A percentile compares a stretch with the other conserved stretches of the same genome.
phyloP scores from a whole-genome alignment of 2,113 vertebrate species.

The Prionailurus bengalensis region DNA sequence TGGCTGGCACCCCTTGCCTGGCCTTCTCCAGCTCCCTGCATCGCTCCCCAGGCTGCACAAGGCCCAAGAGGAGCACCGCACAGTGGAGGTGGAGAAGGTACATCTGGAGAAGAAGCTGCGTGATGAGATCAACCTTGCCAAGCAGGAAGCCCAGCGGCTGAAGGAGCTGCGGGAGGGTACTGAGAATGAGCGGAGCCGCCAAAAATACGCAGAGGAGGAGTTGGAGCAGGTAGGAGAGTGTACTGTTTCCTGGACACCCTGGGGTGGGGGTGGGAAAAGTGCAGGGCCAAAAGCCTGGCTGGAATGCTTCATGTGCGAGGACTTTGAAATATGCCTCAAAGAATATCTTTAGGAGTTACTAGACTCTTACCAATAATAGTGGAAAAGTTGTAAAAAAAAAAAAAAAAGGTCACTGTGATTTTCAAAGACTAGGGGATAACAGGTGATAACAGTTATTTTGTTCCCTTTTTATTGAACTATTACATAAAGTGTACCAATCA shows the following conservation, averaged over 20 bases:
- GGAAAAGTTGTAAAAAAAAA: slow-evolving; percentile 7
- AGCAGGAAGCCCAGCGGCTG: slow-evolving; percentile 97
- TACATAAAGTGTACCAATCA: not conserved
- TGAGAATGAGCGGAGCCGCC: slow-evolving; percentile 96
- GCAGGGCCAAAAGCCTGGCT: not conserved
- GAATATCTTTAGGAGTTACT: not conserved
- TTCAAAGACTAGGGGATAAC: slow-evolving; percentile 48
- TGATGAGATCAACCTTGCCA: slow-evolving; percentile 96
- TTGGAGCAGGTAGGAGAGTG: slow-evolving; percentile 93
- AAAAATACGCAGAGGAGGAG: slow-evolving; percentile 98
- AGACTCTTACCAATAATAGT: not conserved
- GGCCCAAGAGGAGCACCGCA: slow-evolving; percentile 97
- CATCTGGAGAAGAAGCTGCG: slow-evolving; percentile 97
- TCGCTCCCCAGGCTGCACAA: slow-evolving; percentile 93
- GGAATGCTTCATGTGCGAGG: slow-evolving; percentile 15
- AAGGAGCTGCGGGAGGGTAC: slow-evolving; percentile 96
- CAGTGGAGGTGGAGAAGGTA: slow-evolving; percentile 98
- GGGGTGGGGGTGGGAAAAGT: not conserved
- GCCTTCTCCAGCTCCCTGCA: not conserved
- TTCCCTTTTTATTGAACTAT: slow-evolving; percentile 27
- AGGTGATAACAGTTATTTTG: not conserved
- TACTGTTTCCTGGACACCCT: not conserved
- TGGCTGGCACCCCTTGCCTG: slow-evolving; percentile 29
- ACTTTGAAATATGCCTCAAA: slow-evolving; percentile 46
- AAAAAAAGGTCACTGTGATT: not conserved